Conservation (phyloP, 1,140 invertebrate species). For the Drosophila pachea region DNA sequence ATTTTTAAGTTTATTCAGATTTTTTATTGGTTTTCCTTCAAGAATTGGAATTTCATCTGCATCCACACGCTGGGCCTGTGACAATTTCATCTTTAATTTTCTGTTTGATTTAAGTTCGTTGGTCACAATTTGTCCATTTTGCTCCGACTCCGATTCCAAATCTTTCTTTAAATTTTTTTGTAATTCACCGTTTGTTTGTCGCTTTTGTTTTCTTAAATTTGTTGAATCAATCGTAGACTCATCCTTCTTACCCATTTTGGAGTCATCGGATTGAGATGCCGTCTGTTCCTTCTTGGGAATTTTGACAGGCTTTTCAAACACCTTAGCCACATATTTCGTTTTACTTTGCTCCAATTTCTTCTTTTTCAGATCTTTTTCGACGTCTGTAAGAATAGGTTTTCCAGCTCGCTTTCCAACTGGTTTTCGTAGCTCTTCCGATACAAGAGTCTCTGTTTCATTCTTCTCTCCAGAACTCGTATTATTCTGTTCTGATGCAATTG, state of each 20-base stretch:
- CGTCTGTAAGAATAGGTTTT: constrained; percentile 62
- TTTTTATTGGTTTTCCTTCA: constrained; percentile 65
- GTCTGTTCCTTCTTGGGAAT: constrained; percentile 32
- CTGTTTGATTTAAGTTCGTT: not conserved
- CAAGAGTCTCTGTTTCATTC: constrained; percentile 60
- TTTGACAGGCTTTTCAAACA: constrained; percentile 75
- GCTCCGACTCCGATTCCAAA: not conserved
- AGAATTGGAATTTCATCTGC: constrained; percentile 54
- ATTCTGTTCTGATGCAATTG: constrained; percentile 48
- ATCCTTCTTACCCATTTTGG: not conserved
- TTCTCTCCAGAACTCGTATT: constrained; percentile 36
- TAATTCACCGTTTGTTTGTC: constrained; percentile 7
- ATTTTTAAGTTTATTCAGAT: constrained; percentile 54
- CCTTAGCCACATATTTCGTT: constrained; percentile 78
- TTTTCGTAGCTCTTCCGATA: constrained; percentile 52
- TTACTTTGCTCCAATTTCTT: constrained; percentile 71
- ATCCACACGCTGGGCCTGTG: constrained; percentile 30
- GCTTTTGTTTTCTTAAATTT: not conserved
- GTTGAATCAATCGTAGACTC: not conserved
- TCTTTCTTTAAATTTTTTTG: constrained; percentile 1
- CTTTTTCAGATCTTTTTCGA: constrained; percentile 71
- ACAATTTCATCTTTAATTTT: constrained; percentile 31
- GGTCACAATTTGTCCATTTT: constrained; percentile 1
- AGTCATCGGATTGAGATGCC: not conserved
- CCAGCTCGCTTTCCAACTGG: constrained; percentile 74